Evolutionary conservation across 2,113 vertebrate genomes (phyloP).

Genomic region (Crypturellus undulatus): DNA sequence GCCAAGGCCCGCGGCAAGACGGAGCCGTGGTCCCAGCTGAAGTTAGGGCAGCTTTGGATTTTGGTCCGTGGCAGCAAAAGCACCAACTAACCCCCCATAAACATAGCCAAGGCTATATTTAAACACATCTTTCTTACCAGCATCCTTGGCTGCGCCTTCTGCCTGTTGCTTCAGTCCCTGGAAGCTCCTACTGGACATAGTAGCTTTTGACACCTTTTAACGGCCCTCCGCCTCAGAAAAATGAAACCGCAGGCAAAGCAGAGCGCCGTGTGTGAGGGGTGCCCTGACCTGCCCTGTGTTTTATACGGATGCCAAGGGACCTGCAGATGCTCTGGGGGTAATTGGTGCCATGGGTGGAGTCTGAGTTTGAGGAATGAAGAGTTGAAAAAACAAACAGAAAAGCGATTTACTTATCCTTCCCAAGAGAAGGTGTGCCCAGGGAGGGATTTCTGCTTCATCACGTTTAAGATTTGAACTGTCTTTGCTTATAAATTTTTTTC

Average conservation of each 20-base stretch:
- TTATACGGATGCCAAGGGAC: constrained; percentile 19
- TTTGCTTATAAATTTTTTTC: background rate
- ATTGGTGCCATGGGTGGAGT: constrained; percentile 56
- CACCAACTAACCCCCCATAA: background rate
- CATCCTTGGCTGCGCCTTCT: constrained; percentile 49
- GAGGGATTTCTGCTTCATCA: background rate
- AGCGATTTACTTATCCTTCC: constrained; percentile 13
- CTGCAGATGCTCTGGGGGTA: background rate
- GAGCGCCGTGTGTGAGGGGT: background rate
- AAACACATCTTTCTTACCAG: constrained; percentile 62
- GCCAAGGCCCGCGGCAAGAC: background rate
- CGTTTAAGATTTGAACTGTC: background rate
- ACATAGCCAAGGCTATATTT: background rate
- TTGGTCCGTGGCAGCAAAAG: background rate
- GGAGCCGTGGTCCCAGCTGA: too few species aligned
- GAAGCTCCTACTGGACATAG: constrained; percentile 35
- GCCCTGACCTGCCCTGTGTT: background rate
- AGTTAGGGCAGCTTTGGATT: background rate
- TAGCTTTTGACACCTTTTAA: background rate
- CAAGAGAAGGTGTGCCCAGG: constrained; percentile 7
- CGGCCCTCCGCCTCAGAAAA: background rate
- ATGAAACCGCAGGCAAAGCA: background rate
- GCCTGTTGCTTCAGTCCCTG: constrained; percentile 59
- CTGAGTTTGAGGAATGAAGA: constrained; percentile 1
- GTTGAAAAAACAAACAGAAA: constrained; percentile 8